These are phyloP conservation scores for Zaprionus lineosus DNA, from an alignment of 2,888 invertebrate species.

Conservation along the genomic window DNA sequence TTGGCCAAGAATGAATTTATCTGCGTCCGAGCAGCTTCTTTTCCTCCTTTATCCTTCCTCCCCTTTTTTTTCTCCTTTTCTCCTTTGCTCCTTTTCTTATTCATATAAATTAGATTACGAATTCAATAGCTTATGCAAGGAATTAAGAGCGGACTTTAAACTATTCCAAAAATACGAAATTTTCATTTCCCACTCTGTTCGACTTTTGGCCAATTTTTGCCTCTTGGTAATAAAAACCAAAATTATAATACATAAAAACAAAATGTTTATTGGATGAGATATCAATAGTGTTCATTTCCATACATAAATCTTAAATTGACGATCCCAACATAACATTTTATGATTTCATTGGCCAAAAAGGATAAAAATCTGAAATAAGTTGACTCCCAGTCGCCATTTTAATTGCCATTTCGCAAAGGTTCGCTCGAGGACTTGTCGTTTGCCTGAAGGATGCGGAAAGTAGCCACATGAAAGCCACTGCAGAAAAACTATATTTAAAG, in stretches of 20 bases:
- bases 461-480: no score
- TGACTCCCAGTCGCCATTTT: constrained; percentile 25
- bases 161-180: constrained; percentile 29
- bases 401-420: constrained; percentile 44
- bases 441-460: no score
- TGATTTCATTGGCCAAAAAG: constrained; percentile 13
- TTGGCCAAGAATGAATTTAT: constrained; percentile 56
- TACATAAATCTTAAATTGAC: constrained; percentile 12
- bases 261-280: constrained; percentile 2
- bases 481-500: constrained; percentile 21
- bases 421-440: no score
- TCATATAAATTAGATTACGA: constrained; percentile 62
- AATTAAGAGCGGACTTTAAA: constrained; percentile 29
- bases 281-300: constrained; percentile 22
- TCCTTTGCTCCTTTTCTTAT: constrained; percentile 3
- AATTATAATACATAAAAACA: constrained; percentile 46
- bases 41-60: constrained; percentile 9
- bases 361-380: constrained; percentile 33
- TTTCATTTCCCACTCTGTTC: constrained; percentile 29
- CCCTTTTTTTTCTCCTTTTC: not conserved
- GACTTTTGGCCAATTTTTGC: constrained; percentile 41
- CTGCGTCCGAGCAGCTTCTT: constrained; percentile 38
- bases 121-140: constrained; percentile 39
- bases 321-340: constrained; percentile 33
- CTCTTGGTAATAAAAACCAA: constrained; percentile 44